Conservation (phyloP, 2,888 invertebrate species). For the Papilio protenor region DNA sequence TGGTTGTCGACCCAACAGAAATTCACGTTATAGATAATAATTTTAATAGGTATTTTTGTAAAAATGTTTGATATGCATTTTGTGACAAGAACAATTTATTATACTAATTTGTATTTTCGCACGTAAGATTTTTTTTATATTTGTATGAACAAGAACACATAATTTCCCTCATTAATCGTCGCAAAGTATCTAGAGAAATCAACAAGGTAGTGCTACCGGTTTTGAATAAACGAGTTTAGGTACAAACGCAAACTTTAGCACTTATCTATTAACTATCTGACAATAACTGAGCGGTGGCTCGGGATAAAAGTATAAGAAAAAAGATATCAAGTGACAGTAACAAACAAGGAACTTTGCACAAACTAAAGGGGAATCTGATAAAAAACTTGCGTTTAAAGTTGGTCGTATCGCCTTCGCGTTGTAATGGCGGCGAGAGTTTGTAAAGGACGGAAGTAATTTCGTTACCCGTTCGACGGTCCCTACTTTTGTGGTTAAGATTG, state of each 20-base stretch:
- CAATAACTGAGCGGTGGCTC: slow-evolving; percentile 6
- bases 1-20: slow-evolving; percentile 12
- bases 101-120: not conserved
- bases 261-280: slow-evolving; percentile 11
- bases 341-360: slow-evolving; percentile 23
- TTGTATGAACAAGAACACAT: not conserved
- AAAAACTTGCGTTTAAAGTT: slow-evolving; percentile 36
- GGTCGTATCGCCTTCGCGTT: slow-evolving; percentile 18
- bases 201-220: not conserved
- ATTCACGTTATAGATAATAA: slow-evolving; percentile 30
- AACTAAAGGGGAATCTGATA: slow-evolving; percentile 34
- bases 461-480: slow-evolving; percentile 32
- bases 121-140: not conserved
- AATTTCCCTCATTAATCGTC: not conserved
- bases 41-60: not conserved
- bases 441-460: slow-evolving; percentile 41
- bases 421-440: slow-evolving; percentile 30
- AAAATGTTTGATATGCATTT: not conserved
- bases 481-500: slow-evolving; percentile 36
- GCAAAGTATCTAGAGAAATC: not conserved
- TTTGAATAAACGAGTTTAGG: not conserved
- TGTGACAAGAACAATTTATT: not conserved
- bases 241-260: not conserved
- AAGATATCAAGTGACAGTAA: slow-evolving; percentile 18
- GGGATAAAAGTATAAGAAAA: slow-evolving; percentile 7